phyloP scores from a whole-genome alignment of 2,888 invertebrate genomes.

The Mallateleia sp. region DNA sequence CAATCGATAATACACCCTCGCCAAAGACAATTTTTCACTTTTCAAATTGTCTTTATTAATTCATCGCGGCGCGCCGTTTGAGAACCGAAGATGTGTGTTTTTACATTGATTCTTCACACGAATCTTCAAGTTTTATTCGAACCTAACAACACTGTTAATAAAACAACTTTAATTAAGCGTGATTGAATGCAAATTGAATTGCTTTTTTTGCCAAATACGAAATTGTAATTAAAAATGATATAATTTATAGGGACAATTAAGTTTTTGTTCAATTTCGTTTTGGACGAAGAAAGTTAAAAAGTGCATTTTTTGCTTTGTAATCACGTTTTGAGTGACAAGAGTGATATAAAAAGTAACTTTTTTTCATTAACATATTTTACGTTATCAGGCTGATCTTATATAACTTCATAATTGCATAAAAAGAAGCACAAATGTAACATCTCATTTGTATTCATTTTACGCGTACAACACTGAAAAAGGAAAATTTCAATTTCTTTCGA shows the following conservation, averaged over 20 bases:
- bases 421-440: constrained; percentile 67
- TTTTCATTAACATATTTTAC: constrained; percentile 65
- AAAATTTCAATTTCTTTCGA: constrained; percentile 79
- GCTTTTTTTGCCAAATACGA: not conserved
- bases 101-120: constrained; percentile 19
- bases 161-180: not conserved
- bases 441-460: constrained; percentile 79
- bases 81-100: constrained; percentile 3
- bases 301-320: constrained; percentile 11
- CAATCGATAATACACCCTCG: constrained; percentile 65
- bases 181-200: not conserved
- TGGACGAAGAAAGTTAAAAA: not conserved
- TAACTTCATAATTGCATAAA: constrained; percentile 70
- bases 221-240: not conserved
- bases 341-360: constrained; percentile 38
- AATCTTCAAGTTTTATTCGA: not conserved
- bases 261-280: not conserved
- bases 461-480: constrained; percentile 62
- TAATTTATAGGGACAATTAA: not conserved
- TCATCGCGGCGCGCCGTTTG: constrained; percentile 12
- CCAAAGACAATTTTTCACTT: constrained; percentile 58
- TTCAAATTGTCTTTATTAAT: constrained; percentile 52
- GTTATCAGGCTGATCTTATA: constrained; percentile 69
- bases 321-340: constrained; percentile 27
- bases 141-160: not conserved